Evolutionary conservation across 1,140 invertebrate species (phyloP), one percentile per base, ranked within the genome.

Genomic region (Kradibia gibbosae): DNA sequence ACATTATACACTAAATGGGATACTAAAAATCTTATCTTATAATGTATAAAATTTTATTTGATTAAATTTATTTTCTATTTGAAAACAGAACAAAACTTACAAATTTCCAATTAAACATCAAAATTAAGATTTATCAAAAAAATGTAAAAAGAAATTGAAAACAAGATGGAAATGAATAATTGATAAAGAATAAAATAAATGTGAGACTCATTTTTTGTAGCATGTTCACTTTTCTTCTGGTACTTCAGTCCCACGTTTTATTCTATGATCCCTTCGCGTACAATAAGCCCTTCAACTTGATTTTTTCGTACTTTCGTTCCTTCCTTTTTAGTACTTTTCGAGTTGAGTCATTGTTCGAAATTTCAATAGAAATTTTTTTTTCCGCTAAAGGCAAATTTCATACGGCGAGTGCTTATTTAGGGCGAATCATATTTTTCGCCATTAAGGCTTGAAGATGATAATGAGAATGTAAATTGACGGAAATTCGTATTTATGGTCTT

Each of bases 271-370:
- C n/a, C 22, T 55, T 0, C 17, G 25, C 31, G 1, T 39, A 76
- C 73, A 81, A 77, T 81, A 74, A 81, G 50, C 70, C 65, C n/a
- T 81, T 81, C 62, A 77, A 72, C 62, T 81, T 71, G 74, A 81
- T 81, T 81, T 70, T 81, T 72, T 76, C 20, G 60, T 70, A 67
- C 60, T 70, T 80, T 55, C 71, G 17, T 81, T 75, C 70, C 72
- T 70, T 53, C 10, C 22, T 57, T 36, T 28, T 45, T n/a, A 11
- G 31, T 80, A 70, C 45, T 75, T 80, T 60, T 50, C 42, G 31
- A 81, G 34, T 77, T 15, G 73, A 71, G 50, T 71, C 62, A 77
- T 81, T 77, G 80, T 81, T 77, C 80, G 50, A 31, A 77, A 1
- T 71, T 76, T 81, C 65, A 76, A 81, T 77, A 65, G 73, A 48